A percentile compares a stretch with the other conserved stretches of the same genome.
Evolutionary conservation across 2,888 invertebrate species (phyloP).

Genomic region (Poecilus cupreus): DNA sequence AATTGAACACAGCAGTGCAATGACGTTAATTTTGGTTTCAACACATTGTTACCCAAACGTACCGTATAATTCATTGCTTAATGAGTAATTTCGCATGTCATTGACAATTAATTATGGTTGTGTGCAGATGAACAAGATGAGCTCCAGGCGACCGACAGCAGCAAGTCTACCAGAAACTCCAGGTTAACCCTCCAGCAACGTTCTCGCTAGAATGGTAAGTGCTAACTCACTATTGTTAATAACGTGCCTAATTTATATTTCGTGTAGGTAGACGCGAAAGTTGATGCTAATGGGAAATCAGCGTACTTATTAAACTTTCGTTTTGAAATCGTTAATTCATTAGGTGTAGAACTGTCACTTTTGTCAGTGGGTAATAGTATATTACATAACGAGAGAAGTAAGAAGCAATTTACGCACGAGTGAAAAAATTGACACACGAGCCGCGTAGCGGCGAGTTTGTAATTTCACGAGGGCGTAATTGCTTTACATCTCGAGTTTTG

Average conservation of each 20-base stretch:
- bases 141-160: not conserved
- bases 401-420: no score
- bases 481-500: no score
- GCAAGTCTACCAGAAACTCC: conserved; percentile 7
- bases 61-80: conserved; percentile 4
- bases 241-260: not conserved
- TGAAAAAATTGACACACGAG: no score
- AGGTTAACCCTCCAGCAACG: not conserved
- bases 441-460: no score
- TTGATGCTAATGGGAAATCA: no score
- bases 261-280: not conserved
- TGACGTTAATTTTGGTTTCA: not conserved
- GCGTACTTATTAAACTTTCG: no score
- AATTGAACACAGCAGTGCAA: no score
- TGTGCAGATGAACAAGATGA: conserved; percentile 35
- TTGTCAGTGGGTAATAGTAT: no score
- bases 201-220: not conserved
- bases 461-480: no score
- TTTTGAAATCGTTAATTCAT: no score
- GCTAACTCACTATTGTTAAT: not conserved
- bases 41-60: not conserved
- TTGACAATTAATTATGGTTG: conserved; percentile 23
- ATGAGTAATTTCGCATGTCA: conserved; percentile 38
- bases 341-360: no score
- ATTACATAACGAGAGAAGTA: no score